Conservation (phyloP, 1,140 invertebrate species). For the Hylyphantes graminicola region DNA sequence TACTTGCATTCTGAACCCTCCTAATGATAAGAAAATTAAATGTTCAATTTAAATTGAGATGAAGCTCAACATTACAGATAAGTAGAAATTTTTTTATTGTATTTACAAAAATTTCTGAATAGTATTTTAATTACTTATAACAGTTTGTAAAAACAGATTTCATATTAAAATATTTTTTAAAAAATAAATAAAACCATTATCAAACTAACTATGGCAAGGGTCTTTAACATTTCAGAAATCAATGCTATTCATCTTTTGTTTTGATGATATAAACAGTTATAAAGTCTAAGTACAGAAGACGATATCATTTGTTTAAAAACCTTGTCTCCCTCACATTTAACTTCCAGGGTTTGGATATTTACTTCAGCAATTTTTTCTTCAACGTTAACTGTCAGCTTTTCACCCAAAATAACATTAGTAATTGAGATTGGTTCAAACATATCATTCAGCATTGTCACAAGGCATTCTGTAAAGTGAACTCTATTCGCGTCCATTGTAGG, state of each 20-base stretch:
- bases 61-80: too few relatives aligned
- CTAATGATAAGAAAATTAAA: too few relatives aligned
- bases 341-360: constrained; percentile 84
- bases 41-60: too few relatives aligned
- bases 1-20: too few relatives aligned
- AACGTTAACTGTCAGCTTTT: constrained; percentile 86
- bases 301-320: constrained; percentile 84
- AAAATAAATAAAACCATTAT: too few relatives aligned
- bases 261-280: constrained; percentile 82
- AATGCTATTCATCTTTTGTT: not conserved
- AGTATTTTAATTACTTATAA: too few relatives aligned
- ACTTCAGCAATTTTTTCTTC: constrained; percentile 87
- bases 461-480: constrained; percentile 78
- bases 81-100: too few relatives aligned
- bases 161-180: too few relatives aligned
- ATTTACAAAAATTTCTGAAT: too few relatives aligned
- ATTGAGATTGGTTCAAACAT: constrained; percentile 95
- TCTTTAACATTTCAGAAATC: too few relatives aligned
- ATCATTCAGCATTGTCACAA: constrained; percentile 91
- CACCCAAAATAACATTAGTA: constrained; percentile 92
- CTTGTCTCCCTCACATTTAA: constrained; percentile 83
- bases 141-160: too few relatives aligned
- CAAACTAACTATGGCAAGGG: too few relatives aligned
- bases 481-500: constrained; percentile 44
- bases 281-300: constrained; percentile 85